phyloP scores from a whole-genome alignment of 2,797 vertebrate species.

The Mionectes olivaceus region DNA sequence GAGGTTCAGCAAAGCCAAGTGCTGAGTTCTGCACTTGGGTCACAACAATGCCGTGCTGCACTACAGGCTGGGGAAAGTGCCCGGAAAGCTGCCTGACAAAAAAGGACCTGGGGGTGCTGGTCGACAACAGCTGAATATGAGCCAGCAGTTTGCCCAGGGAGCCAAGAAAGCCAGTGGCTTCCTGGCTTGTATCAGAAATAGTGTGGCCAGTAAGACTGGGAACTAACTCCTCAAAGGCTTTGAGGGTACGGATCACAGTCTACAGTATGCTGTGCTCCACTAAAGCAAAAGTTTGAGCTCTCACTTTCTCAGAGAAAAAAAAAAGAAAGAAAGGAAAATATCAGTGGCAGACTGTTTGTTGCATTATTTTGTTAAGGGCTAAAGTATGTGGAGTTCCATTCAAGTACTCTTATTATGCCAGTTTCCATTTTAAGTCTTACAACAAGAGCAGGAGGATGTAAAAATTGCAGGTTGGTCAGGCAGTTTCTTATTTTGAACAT shows the following conservation, averaged over 20 bases:
- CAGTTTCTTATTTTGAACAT: not conserved
- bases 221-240: constrained; percentile 6
- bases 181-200: not conserved
- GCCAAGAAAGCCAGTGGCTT: not conserved
- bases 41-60: accelerated
- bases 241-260: not conserved
- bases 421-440: not conserved
- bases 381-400: not conserved
- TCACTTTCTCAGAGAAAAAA: not conserved
- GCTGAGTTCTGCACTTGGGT: not conserved
- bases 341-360: not conserved
- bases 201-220: not conserved
- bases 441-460: not conserved
- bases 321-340: not conserved
- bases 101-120: not conserved
- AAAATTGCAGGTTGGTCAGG: not conserved
- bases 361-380: not conserved
- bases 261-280: not conserved
- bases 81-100: not conserved
- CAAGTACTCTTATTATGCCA: not conserved
- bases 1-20: not conserved
- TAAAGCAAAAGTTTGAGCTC: not conserved
- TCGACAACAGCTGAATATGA: not conserved
- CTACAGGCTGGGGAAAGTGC: no score
- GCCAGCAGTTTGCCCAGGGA: not conserved